Evolutionary conservation across 2,797 vertebrate genomes (phyloP), one percentile per base, ranked within the genome.

Genomic region (Brachyalestes nurse): DNA sequence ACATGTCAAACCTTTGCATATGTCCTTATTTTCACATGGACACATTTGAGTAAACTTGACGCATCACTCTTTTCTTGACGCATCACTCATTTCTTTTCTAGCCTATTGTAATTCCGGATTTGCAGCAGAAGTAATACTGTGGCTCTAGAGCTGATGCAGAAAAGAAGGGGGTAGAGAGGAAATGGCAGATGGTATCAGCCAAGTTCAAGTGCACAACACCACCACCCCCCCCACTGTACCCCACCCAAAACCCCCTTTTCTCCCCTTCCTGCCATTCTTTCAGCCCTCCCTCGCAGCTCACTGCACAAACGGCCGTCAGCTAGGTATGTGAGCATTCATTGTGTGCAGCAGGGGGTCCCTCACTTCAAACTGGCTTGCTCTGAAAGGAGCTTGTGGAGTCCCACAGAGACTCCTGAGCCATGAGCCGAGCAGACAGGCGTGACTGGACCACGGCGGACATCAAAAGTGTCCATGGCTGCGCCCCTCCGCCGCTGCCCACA

Each of bases 261-360:
- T 86, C 84, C 88, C 78, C 87, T 87, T 90, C 81, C 79, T 64
- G 76, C 75, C 77, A 85, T 86, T 85, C 74, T 86, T 86, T 72
- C 79, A 70, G 86, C 85, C 88, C 82, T 85, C 17, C 53, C 79
- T 66, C 84, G 78, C 23, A 10, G 65, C 40, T 19, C 65, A 67
- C 77, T 85, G 85, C 88, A 90, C 90, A 89, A 88, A 88, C 72
- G 67, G 64, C 90, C 84, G 85, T 91, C 86, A 86, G 84, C 85
- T 90, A 92, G 90, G 90, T 92, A 92, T 92, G 90, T 84, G 14
- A 77, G 87, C 86, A 90, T 93, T 93, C 90, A 93, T 82, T 72
- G 80, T 84, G 47, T 71, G 66, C 87, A 25, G 87, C 88, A 88
- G 91, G 93, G 87, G 90, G 90, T 92, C 88, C 79, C 82, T 87